Conservation (phyloP, 2,797 vertebrate species). For the Bradypodion pumilum region DNA sequence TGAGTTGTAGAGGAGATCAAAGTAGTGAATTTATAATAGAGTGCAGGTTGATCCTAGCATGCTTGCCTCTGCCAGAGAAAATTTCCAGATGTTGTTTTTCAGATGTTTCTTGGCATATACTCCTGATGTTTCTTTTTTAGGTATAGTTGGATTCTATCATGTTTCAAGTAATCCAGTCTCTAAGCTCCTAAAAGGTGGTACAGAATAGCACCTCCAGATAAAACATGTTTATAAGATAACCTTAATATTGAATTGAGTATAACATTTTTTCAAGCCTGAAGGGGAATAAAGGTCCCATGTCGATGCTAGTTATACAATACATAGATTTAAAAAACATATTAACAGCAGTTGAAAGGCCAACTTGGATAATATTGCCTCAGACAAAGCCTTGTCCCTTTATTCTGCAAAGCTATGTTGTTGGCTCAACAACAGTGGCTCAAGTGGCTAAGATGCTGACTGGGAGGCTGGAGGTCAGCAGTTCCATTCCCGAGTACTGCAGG, state of each 20-base stretch:
- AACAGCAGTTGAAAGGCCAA: background rate
- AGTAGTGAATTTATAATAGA: background rate
- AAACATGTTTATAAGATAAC: background rate
- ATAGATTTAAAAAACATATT: background rate
- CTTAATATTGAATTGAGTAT: background rate
- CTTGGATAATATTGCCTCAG: background rate
- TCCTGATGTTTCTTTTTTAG: background rate
- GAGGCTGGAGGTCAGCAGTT: too few species aligned
- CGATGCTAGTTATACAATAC: background rate
- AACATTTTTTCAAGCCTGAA: too few species aligned
- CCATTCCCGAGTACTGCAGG: too few species aligned
- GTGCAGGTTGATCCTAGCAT: background rate
- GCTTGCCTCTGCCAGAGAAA: background rate
- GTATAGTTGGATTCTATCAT: background rate
- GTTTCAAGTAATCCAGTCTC: background rate
- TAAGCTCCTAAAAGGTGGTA: background rate
- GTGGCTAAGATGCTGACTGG: too few species aligned
- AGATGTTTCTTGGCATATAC: background rate
- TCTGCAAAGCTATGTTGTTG: background rate
- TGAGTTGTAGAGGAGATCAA: background rate
- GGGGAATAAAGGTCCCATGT: background rate
- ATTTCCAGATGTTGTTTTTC: slow-evolving; percentile 7
- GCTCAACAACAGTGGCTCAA: too few species aligned
- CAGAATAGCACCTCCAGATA: background rate
- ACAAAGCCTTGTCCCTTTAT: background rate